phyloP scores from a whole-genome alignment of 2,113 vertebrate species.

The Rhinoptilus africanus region DNA sequence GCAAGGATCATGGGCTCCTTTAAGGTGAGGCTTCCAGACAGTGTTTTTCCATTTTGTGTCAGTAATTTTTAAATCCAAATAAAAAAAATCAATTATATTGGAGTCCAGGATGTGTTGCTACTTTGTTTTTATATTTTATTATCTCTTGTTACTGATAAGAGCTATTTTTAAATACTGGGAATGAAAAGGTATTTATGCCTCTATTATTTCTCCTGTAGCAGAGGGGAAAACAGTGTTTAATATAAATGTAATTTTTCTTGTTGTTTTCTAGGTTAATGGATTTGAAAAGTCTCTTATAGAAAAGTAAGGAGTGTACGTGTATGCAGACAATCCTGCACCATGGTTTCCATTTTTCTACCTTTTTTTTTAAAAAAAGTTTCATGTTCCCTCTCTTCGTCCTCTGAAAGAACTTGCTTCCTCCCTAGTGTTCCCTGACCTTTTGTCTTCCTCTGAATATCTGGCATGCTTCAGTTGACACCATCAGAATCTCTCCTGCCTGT shows the following conservation, averaged over 20 bases:
- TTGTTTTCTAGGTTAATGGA: neutral
- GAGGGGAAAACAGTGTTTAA: neutral
- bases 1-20: neutral
- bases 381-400: neutral
- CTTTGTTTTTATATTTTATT: neutral
- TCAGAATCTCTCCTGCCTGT: slow-evolving; percentile 14
- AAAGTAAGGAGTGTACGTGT: neutral
- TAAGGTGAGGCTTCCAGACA: neutral
- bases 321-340: neutral
- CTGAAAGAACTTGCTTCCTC: neutral
- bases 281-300: neutral
- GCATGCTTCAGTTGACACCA: slow-evolving; percentile 28
- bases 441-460: slow-evolving; percentile 10
- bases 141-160: neutral
- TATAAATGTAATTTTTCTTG: neutral
- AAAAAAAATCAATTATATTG: neutral
- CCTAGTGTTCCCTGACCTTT: neutral
- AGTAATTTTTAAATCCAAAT: neutral
- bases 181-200: neutral
- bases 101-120: neutral
- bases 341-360: neutral
- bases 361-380: neutral
- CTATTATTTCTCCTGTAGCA: neutral
- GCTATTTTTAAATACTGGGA: neutral
- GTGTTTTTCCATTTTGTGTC: neutral